Conservation (phyloP, 2,797 vertebrate genomes). For the Balearica regulorum region DNA sequence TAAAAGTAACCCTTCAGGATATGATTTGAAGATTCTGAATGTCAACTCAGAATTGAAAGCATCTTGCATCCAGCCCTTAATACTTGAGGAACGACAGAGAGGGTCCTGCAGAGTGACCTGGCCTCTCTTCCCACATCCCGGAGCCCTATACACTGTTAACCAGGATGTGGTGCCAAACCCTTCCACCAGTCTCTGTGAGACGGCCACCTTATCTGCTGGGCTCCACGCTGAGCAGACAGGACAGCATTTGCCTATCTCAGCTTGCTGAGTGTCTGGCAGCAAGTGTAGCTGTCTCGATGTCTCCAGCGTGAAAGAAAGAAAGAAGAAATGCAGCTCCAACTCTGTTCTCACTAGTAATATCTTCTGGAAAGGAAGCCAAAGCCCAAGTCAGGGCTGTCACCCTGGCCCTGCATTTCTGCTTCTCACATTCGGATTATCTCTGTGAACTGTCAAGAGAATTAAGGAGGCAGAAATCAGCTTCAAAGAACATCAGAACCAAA, state of each 20-base stretch:
- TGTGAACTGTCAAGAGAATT: background rate
- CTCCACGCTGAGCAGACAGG: background rate
- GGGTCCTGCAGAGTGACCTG: background rate
- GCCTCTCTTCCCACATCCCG: background rate
- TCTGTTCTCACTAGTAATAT: background rate
- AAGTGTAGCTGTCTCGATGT: background rate
- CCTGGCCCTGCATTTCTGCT: background rate
- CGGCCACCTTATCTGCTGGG: background rate
- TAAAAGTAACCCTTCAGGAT: background rate
- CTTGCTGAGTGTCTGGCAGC: slow-evolving; percentile 14
- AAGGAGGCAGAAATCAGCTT: slow-evolving; percentile 22
- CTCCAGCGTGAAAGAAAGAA: background rate
- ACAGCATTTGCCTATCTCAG: background rate
- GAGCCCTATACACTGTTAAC: background rate
- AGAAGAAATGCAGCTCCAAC: background rate
- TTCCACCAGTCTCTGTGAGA: background rate
- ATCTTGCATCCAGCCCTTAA: background rate
- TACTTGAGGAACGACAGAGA: background rate
- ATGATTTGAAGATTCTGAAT: background rate
- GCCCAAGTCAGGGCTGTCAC: slow-evolving; percentile 2
- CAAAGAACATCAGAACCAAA: background rate
- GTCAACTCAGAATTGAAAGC: background rate
- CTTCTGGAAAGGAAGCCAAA: background rate
- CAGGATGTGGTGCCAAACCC: background rate
- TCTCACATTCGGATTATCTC: slow-evolving; percentile 13